phyloP scores from a whole-genome alignment of 2,113 vertebrate species.

The Oryzias melastigma region DNA sequence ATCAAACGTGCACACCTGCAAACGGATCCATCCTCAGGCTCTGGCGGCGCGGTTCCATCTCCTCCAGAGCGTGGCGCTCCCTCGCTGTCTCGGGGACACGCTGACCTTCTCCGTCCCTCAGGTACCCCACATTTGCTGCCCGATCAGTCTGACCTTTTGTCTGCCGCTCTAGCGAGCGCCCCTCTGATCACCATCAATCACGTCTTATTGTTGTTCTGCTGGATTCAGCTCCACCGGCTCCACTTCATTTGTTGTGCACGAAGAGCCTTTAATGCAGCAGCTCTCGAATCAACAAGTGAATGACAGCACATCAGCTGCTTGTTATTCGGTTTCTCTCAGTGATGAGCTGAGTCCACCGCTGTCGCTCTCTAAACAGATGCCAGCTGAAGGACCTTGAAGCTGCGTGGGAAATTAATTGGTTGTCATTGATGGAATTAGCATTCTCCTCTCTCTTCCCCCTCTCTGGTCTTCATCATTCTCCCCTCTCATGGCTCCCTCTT shows the following conservation, averaged over 20 bases:
- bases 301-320: conserved; percentile 41
- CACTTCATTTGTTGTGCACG: conserved; percentile 29
- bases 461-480: conserved; percentile 61
- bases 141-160: conserved; percentile 26
- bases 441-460: conserved; percentile 66
- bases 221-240: conserved; percentile 1
- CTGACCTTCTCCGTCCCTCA: conserved; percentile 53
- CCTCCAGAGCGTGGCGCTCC: conserved; percentile 65
- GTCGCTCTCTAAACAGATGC: conserved; percentile 61
- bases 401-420: conserved; percentile 71
- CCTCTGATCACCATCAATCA: conserved; percentile 16
- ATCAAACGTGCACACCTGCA: conserved; percentile 33
- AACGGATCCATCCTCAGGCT: conserved; percentile 54
- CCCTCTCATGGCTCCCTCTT: conserved; percentile 24
- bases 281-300: conserved; percentile 68
- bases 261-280: conserved; percentile 24
- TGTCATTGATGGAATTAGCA: conserved; percentile 75
- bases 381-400: conserved; percentile 67
- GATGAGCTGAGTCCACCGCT: conserved; percentile 47
- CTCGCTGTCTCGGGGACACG: conserved; percentile 50
- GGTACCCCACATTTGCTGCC: conserved; percentile 53
- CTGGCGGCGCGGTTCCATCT: conserved; percentile 56
- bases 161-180: not conserved
- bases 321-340: conserved; percentile 55
- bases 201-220: conserved; percentile 13